Conservation (phyloP, 2,113 vertebrate species). For the Hippocampus zosterae region DNA sequence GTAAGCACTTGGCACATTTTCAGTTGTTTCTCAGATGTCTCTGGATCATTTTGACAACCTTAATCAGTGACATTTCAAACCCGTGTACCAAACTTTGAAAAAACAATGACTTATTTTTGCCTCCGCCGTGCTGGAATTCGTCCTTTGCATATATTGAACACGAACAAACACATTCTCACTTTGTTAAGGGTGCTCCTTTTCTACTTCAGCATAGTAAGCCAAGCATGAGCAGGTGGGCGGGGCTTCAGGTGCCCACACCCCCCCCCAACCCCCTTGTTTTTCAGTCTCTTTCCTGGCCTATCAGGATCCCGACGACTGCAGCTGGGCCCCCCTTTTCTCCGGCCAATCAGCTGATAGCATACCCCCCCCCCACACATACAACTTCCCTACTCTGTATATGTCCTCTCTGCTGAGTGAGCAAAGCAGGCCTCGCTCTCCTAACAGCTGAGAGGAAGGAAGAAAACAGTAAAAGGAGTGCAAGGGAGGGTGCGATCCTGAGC, state of each 20-base stretch:
- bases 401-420: slow-evolving; percentile 74
- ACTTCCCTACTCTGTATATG: slow-evolving; percentile 43
- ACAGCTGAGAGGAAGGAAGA: slow-evolving; percentile 72
- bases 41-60: no score
- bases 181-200: slow-evolving; percentile 23
- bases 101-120: no score
- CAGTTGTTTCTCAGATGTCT: no score
- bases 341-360: slow-evolving; percentile 39
- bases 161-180: slow-evolving; percentile 10
- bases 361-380: slow-evolving; percentile 4
- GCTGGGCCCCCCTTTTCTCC: slow-evolving; percentile 42
- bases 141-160: slow-evolving; percentile 11
- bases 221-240: slow-evolving; percentile 60
- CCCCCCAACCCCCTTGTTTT: slow-evolving; percentile 3
- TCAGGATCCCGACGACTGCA: slow-evolving; percentile 34
- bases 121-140: slow-evolving; percentile 9
- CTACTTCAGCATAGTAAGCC: slow-evolving; percentile 52
- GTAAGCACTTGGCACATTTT: no score
- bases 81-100: no score
- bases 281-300: slow-evolving; percentile 49
- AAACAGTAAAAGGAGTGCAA: not conserved
- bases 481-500: slow-evolving; percentile 15
- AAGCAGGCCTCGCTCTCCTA: slow-evolving; percentile 66
- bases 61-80: no score
- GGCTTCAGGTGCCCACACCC: slow-evolving; percentile 2